Conservation (phyloP, 2,888 invertebrate genomes). For the Apotomis betuletana region DNA sequence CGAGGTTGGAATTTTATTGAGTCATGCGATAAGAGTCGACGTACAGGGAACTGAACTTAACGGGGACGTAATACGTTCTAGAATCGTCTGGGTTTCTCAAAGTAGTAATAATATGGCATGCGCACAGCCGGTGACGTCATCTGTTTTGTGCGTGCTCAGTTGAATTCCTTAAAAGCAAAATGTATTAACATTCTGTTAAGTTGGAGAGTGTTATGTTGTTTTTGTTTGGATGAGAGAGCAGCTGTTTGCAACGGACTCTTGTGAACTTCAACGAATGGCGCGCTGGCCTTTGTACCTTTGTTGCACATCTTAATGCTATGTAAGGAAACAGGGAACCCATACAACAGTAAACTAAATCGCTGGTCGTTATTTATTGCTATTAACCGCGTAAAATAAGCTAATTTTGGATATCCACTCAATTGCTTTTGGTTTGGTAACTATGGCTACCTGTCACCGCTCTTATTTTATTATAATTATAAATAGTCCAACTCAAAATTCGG, state of each 20-base stretch:
- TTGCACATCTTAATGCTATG: not conserved
- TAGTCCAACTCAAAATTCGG: too few species aligned
- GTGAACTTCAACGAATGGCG: not conserved
- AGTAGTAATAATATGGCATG: conserved; percentile 20
- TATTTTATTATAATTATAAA: too few species aligned
- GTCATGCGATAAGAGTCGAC: conserved; percentile 16
- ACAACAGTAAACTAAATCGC: conserved; percentile 3
- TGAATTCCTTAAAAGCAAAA: not conserved
- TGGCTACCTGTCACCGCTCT: too few species aligned
- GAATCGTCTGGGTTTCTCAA: not conserved
- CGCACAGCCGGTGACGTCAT: conserved; percentile 29
- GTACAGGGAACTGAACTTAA: not conserved
- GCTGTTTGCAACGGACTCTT: conserved; percentile 27
- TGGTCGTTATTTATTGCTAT: not conserved
- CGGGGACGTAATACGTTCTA: not conserved
- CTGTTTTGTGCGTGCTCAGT: conserved; percentile 17
- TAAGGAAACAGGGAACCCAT: not conserved
- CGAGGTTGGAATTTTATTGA: conserved; percentile 37
- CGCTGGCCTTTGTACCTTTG: not conserved
- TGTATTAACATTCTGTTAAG: not conserved
- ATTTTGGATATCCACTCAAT: too few species aligned
- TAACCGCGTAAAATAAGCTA: not conserved
- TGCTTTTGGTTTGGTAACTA: too few species aligned
- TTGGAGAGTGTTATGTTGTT: not conserved
- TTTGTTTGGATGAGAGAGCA: not conserved